These are phyloP conservation scores for Chrysotoxum bicinctum DNA, from an alignment of 2,888 invertebrate species.

Conservation along the genomic window DNA sequence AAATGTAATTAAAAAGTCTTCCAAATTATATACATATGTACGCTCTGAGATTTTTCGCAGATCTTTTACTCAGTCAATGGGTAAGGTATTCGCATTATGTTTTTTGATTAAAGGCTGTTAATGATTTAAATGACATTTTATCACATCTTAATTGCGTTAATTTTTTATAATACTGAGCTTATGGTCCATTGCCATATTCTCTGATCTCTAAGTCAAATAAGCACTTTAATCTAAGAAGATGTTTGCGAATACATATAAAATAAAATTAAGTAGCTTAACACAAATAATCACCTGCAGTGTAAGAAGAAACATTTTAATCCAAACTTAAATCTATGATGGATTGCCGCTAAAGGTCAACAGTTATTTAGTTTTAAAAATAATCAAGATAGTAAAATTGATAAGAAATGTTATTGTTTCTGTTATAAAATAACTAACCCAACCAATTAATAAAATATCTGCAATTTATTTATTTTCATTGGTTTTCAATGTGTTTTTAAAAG, in stretches of 20 bases:
- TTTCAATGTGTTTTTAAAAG: too few relatives aligned
- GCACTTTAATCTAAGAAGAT: not conserved
- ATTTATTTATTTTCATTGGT: too few relatives aligned
- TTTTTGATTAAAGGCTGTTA: not conserved
- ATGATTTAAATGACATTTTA: slow-evolving; percentile 16
- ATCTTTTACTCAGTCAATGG: not conserved
- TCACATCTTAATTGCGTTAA: slow-evolving; percentile 4
- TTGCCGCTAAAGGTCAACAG: not conserved
- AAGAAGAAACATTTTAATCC: not conserved
- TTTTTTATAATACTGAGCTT: not conserved
- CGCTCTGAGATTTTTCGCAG: not conserved
- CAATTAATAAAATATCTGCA: too few relatives aligned
- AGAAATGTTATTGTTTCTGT: too few relatives aligned
- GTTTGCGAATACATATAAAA: not conserved
- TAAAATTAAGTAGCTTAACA: not conserved
- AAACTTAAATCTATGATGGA: not conserved
- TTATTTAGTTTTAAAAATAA: not conserved
- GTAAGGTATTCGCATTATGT: not conserved
- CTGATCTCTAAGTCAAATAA: slow-evolving; percentile 12
- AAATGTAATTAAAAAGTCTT: slow-evolving; percentile 5
- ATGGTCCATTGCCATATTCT: slow-evolving; percentile 21
- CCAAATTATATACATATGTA: not conserved
- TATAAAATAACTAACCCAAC: too few relatives aligned
- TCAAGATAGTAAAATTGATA: not conserved
- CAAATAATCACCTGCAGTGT: not conserved